A percentile compares a stretch with the other conserved stretches of the same genome.
These are phyloP conservation scores for Psilopsiagon aurifrons DNA, from an alignment of 2,113 vertebrate genomes.

Conservation along the genomic window DNA sequence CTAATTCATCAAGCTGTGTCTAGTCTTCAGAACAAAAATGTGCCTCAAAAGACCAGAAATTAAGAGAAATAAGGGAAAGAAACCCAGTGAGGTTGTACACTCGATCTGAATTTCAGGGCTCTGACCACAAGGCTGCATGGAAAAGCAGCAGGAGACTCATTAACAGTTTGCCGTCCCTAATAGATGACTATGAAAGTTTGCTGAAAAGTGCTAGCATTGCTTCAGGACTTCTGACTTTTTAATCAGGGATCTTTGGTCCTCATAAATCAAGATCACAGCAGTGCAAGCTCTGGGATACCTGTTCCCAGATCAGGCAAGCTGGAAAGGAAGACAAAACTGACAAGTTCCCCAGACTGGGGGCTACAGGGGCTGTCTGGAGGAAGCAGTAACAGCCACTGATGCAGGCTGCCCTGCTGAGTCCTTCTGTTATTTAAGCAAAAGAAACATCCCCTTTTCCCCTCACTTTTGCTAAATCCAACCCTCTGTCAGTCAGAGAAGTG, in stretches of 20 bases:
- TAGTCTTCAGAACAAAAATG: neutral
- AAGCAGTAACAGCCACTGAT: neutral
- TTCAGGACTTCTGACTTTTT: neutral
- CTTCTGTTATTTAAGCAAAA: neutral
- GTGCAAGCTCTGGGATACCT: slow-evolving; percentile 1
- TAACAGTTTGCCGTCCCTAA: neutral
- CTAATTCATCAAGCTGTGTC: neutral
- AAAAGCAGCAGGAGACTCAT: neutral
- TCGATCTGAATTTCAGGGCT: neutral
- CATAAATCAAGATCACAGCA: slow-evolving; percentile 33
- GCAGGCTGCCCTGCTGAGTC: neutral
- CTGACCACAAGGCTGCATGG: neutral
- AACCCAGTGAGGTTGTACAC: neutral
- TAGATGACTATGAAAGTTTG: neutral
- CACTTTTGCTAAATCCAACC: neutral
- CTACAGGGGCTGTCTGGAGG: neutral
- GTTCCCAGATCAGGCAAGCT: slow-evolving; percentile 28
- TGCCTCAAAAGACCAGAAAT: neutral
- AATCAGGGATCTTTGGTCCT: neutral
- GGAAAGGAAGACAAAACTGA: slow-evolving; percentile 40
- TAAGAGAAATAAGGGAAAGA: neutral
- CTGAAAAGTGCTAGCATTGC: neutral
- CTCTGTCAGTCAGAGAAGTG: neutral
- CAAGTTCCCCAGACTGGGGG: neutral
- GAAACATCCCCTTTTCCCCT: neutral